Percentiles rank a stretch among this genome's conserved stretches.
Conservation (phyloP, 2,113 vertebrate genomes). For the Muntiacus muntjak region DNA sequence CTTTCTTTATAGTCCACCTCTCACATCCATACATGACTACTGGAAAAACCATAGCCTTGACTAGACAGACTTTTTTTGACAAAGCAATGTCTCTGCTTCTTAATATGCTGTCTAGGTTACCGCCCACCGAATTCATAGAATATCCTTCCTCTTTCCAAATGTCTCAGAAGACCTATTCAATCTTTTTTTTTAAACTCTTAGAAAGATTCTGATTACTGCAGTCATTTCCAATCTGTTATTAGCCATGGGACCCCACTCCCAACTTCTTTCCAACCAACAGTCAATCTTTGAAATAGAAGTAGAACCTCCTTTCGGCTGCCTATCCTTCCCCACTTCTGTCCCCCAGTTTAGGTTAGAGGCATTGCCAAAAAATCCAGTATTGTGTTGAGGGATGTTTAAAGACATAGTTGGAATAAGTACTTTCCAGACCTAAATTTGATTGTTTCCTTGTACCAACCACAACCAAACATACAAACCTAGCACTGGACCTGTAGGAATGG, state of each 20-base stretch:
- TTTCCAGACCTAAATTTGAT: background rate
- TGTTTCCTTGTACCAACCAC: background rate
- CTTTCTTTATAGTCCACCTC: background rate
- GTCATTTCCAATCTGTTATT: background rate
- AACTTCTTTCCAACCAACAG: background rate
- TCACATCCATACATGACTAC: background rate
- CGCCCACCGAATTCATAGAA: background rate
- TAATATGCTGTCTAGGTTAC: background rate
- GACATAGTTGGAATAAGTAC: background rate
- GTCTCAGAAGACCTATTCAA: background rate
- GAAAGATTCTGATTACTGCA: background rate
- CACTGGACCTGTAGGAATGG: background rate
- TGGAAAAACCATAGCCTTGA: background rate
- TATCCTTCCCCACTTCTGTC: background rate
- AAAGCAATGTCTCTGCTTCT: background rate
- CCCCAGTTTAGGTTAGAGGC: background rate
- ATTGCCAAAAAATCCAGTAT: background rate
- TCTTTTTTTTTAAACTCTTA: background rate
- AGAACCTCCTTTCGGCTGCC: background rate
- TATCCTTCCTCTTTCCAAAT: background rate
- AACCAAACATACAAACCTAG: background rate
- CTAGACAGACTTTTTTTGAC: background rate
- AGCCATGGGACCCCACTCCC: background rate
- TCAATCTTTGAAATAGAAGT: background rate
- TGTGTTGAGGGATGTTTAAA: background rate